Conservation (phyloP, 2,797 vertebrate species). For the Sylvia borin region DNA sequence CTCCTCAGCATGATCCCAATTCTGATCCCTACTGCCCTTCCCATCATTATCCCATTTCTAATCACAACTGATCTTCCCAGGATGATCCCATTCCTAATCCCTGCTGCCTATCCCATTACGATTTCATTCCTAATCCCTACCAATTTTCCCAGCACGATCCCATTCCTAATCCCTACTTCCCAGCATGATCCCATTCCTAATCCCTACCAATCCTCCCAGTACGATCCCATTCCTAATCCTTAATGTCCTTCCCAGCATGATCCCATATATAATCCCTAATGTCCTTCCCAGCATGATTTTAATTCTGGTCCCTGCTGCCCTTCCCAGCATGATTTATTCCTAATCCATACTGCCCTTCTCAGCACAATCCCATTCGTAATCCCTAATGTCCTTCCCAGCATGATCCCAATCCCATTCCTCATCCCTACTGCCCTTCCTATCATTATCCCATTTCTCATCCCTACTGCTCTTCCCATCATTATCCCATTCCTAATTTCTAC, state of each 20-base stretch:
- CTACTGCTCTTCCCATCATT: rapidly evolving
- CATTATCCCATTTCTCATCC: no score
- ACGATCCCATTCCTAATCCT: background rate
- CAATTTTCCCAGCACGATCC: background rate
- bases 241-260: rapidly evolving
- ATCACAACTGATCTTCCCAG: rapidly evolving
- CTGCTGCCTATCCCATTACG: no score
- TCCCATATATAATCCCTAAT: rapidly evolving
- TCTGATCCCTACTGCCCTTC: rapidly evolving
- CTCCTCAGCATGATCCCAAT: no score
- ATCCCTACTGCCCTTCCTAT: rapidly evolving
- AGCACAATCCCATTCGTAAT: no score
- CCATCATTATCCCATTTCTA: background rate
- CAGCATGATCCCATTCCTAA: background rate
- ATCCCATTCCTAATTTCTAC: rapidly evolving
- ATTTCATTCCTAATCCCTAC: background rate
- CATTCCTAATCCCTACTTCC: background rate
- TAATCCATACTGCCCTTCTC: no score
- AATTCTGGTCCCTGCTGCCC: rapidly evolving
- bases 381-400: rapidly evolving
- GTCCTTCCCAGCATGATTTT: rapidly evolving
- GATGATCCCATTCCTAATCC: background rate
- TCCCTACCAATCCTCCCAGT: background rate
- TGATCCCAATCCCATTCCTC: no score
- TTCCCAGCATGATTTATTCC: background rate